Evolutionary conservation across 2,113 vertebrate species (phyloP).

Genomic region (Semnopithecus entellus): DNA sequence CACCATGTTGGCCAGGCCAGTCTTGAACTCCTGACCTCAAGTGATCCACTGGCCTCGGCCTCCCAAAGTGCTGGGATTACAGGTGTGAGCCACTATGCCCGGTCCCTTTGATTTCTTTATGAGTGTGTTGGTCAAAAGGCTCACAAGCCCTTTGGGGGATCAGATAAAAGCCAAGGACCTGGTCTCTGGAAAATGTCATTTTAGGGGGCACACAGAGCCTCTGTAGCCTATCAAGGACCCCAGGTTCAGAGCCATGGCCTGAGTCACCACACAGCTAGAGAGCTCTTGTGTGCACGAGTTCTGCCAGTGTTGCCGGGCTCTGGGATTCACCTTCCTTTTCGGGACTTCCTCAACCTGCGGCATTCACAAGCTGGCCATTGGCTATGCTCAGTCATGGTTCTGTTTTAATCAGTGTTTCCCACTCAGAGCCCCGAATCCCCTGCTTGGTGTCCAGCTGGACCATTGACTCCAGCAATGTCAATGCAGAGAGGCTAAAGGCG

Average conservation of each 20-base stretch:
- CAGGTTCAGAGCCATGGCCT: not conserved
- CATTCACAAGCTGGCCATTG: fast-evolving
- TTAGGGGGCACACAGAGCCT: fast-evolving
- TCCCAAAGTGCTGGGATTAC: too few relatives aligned
- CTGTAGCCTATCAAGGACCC: not conserved
- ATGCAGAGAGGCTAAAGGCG: not conserved
- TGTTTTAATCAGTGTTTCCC: fast-evolving
- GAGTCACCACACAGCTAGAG: fast-evolving
- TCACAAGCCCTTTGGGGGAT: not conserved
- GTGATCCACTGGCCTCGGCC: too few relatives aligned
- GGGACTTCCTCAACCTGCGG: fast-evolving
- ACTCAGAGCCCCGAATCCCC: not conserved
- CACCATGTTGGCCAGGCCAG: too few relatives aligned
- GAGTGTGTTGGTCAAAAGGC: not conserved
- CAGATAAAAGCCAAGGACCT: not conserved
- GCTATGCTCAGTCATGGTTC: fast-evolving
- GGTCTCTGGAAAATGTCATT: not conserved
- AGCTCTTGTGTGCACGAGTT: fast-evolving
- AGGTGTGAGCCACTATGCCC: fast-evolving
- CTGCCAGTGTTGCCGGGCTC: fast-evolving
- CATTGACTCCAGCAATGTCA: not conserved
- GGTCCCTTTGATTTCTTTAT: not conserved
- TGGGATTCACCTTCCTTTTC: not conserved
- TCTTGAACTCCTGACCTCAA: too few relatives aligned
- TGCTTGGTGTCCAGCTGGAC: not conserved